A percentile compares a stretch with the other conserved stretches of the same genome.
Conservation (phyloP, 37 sponge, comb jelly and placozoan species). For the Dysidea cf. avara region DNA sequence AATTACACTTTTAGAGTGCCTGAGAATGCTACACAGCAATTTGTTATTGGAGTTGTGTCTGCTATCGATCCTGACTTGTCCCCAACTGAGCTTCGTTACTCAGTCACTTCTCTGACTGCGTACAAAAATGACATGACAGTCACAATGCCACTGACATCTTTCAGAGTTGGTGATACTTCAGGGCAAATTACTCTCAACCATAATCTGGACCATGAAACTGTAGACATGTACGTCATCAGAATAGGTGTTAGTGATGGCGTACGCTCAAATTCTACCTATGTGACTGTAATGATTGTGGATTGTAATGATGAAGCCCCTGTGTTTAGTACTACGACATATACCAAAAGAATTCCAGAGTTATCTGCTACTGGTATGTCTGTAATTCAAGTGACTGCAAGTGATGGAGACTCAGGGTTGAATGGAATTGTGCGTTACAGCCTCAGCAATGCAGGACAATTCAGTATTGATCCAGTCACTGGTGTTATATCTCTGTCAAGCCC, state of each 20-base stretch:
- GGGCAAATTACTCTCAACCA: conserved; percentile 31
- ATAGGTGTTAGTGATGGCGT: conserved; percentile 36
- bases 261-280: background rate
- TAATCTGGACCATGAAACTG: conserved; percentile 3
- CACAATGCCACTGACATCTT: background rate
- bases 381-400: conserved; percentile 27
- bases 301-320: conserved; percentile 51
- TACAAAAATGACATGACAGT: background rate
- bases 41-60: conserved; percentile 14
- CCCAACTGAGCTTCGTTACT: background rate
- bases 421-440: conserved; percentile 30
- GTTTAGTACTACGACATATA: conserved; percentile 27
- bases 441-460: conserved; percentile 20
- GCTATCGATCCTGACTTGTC: conserved; percentile 57
- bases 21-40: conserved; percentile 33
- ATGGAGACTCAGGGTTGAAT: conserved; percentile 41
- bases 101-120: too few relatives aligned
- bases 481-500: background rate
- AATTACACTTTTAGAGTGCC: conserved; percentile 48
- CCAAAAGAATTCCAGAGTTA: conserved; percentile 36
- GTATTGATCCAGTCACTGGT: conserved; percentile 4
- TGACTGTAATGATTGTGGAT: conserved; percentile 39
- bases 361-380: background rate
- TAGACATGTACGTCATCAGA: conserved; percentile 7
- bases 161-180: conserved; percentile 29